phyloP scores from a whole-genome alignment of 2,113 vertebrate species.

The Ondatra zibethicus region DNA sequence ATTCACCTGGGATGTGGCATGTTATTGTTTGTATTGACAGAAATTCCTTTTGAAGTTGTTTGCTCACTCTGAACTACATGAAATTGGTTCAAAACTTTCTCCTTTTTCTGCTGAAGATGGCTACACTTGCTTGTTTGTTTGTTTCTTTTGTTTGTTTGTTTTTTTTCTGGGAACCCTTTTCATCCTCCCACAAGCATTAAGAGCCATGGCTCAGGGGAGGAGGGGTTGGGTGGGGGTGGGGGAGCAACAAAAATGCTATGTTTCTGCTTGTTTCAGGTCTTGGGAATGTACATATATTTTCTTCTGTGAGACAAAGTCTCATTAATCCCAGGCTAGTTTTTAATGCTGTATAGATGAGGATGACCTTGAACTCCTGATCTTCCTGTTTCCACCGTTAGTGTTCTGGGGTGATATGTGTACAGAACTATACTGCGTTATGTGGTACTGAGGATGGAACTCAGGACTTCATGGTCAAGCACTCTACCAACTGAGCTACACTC shows the following conservation, averaged over 20 bases:
- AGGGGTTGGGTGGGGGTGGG: accelerated
- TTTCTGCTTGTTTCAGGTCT: not conserved
- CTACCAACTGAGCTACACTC: not conserved
- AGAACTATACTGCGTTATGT: not conserved
- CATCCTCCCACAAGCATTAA: not conserved
- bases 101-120: not conserved
- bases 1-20: not conserved
- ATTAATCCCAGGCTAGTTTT: not conserved
- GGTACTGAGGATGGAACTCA: not conserved
- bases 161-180: not conserved
- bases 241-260: no score
- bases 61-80: not conserved
- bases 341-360: not conserved
- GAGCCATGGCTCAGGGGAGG: not conserved
- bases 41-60: not conserved
- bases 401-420: no score
- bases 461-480: not conserved
- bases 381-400: not conserved
- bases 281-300: not conserved
- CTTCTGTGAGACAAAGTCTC: not conserved
- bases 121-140: not conserved
- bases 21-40: not conserved
- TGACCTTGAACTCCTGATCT: not conserved
- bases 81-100: not conserved
- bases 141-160: not conserved